Conservation (phyloP, 1,140 invertebrate species). For the Meloidogyne exigua region DNA sequence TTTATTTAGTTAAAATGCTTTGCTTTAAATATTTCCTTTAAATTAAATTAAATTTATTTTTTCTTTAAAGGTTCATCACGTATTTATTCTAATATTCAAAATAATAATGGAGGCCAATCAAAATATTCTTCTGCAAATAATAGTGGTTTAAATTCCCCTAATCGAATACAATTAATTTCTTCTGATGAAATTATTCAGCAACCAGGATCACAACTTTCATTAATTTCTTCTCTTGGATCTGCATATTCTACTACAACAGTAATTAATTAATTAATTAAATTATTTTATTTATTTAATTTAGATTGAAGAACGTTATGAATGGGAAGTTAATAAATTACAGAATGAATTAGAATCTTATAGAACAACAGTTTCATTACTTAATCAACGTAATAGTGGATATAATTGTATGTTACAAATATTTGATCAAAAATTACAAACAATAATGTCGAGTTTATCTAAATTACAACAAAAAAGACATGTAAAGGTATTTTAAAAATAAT, state of each 20-base stretch:
- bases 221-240: constrained; percentile 29
- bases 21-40: not conserved
- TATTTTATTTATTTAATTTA: constrained; percentile 32
- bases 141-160: constrained; percentile 12
- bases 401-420: constrained; percentile 44
- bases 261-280: constrained; percentile 3
- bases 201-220: constrained; percentile 18
- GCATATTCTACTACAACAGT: constrained; percentile 39
- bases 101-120: not conserved
- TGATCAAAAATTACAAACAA: constrained; percentile 37
- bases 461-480: constrained; percentile 42
- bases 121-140: not conserved
- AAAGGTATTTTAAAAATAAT: constrained; percentile 22
- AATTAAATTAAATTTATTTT: not conserved
- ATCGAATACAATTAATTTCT: constrained; percentile 4
- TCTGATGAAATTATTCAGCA: constrained; percentile 9
- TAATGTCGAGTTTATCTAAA: constrained; percentile 40
- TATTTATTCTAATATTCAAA: constrained; percentile 23
- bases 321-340: constrained; percentile 43
- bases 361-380: constrained; percentile 25
- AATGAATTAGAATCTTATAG: constrained; percentile 43
- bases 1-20: not conserved
- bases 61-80: not conserved
- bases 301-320: constrained; percentile 43
- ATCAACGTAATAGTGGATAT: constrained; percentile 38